Evolutionary conservation across 1,140 invertebrate genomes (phyloP).

Genomic region (Tetraneura akinire): DNA sequence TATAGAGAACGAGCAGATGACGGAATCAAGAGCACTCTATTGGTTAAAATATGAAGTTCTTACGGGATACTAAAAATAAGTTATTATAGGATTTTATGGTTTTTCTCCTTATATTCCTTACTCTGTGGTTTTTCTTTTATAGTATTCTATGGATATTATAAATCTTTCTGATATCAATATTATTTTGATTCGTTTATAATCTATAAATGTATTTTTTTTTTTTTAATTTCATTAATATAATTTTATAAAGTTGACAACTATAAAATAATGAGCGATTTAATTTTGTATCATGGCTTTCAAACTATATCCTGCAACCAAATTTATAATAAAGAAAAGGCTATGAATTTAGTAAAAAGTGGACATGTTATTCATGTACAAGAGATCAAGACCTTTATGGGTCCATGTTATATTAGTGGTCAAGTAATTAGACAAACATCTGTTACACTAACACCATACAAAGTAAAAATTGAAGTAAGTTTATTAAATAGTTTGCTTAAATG

Average conservation of each 20-base stretch:
- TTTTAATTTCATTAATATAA: neutral
- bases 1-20: too few relatives aligned
- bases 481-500: neutral
- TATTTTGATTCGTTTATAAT: neutral
- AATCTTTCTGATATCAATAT: neutral
- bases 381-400: neutral
- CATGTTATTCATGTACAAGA: neutral
- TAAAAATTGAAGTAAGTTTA: slow-evolving; percentile 5
- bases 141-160: too few relatives aligned
- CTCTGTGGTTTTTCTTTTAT: too few relatives aligned
- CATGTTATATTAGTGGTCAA: slow-evolving; percentile 2
- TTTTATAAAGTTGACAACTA: neutral
- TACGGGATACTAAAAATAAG: neutral
- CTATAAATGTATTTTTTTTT: neutral
- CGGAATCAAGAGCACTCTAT: too few relatives aligned
- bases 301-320: neutral
- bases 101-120: neutral
- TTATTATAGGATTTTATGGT: neutral
- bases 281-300: slow-evolving; percentile 4
- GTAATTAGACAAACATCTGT: neutral
- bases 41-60: neutral
- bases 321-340: neutral
- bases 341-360: too few relatives aligned
- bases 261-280: neutral
- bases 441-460: neutral